Base-by-base conservation (phyloP, 2,888 invertebrate species). In the Orchesellides sinensis region DNA sequence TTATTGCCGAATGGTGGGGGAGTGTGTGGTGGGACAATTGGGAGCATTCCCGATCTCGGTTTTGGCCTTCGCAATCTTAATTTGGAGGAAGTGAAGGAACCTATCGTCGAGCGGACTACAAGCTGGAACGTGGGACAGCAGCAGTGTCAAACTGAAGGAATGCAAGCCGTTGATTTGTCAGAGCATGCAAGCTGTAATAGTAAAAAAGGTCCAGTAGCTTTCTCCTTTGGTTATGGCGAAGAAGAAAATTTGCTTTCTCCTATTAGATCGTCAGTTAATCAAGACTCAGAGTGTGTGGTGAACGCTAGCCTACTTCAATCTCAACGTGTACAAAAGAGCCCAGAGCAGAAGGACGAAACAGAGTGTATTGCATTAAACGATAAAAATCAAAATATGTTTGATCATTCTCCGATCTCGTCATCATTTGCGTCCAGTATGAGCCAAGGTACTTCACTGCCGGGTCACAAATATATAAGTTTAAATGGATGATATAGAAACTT, bases 31-130 rank as follows among this genome's bases (percentile, higher is more conserved):
- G 90, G 90, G 68, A 89, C 88, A 65, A 88, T 89, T 35, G 88
- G 89, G 40, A 90, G 90, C 81, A 89, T 91, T 52, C 91, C 91
- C 40, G 89, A 90, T 88, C 89, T 89, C 40, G 90, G 89, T 4
- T 89, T 88, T 78, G 90, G 90, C 29, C 87, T 89, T 32, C 87
- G 90, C 78, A 88, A 89, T 68, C 83, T 86, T 25, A 82, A 74
- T 40, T 77, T 79, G 59, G 49, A 84, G 52, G 83, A 83, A 72
- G 85, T 84, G 0, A 66, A 77, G 61, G 87, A 85, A 52, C 78
- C 75, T 4, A 47, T 74, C 14, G 61, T 86, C 35, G 83, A 75
- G 23, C 25, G 52, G 23, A 77, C 72, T 3, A 72, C 45, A 21
- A 27, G 75, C 19, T 84, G 75, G 79, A 29, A 52, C 4, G 72